These are phyloP conservation scores for Temnopleurus reevesii DNA, from an alignment of 53 echinoderm and acorn worm genomes.

Conservation along the genomic window DNA sequence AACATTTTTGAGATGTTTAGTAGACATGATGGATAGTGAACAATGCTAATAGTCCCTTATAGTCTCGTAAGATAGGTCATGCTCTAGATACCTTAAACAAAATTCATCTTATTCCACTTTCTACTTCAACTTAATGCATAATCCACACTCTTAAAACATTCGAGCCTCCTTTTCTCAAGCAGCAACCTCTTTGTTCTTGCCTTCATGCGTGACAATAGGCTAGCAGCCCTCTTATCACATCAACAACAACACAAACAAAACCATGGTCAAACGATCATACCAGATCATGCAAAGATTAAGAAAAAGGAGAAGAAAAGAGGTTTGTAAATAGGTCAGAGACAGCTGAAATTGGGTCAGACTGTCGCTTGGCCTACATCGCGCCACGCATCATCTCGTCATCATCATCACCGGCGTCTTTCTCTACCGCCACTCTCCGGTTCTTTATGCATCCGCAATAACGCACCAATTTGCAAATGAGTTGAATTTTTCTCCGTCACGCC, in stretches of 20 bases:
- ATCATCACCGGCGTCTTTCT: neutral
- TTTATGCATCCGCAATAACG: slow-evolving; percentile 48
- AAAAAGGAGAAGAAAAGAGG: neutral
- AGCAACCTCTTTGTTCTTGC: slow-evolving; percentile 16
- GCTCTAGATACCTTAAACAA: slow-evolving; percentile 13
- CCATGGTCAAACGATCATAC: slow-evolving; percentile 32
- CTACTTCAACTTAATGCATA: slow-evolving; percentile 14
- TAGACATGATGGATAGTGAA: neutral
- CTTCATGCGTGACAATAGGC: slow-evolving; percentile 36
- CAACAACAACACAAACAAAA: slow-evolving; percentile 21
- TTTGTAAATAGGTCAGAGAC: slow-evolving; percentile 47
- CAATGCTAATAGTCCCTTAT: neutral
- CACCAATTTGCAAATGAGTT: slow-evolving; percentile 50
- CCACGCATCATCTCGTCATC: slow-evolving; percentile 25
- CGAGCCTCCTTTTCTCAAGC: neutral
- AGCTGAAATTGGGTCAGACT: slow-evolving; percentile 49
- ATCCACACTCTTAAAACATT: neutral
- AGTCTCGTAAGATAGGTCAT: neutral
- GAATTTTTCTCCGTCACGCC: slow-evolving; percentile 5
- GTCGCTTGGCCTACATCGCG: slow-evolving; percentile 37
- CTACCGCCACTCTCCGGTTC: neutral
- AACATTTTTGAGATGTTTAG: neutral
- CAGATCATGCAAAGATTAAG: slow-evolving; percentile 1
- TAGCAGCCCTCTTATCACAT: slow-evolving; percentile 17
- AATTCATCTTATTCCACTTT: slow-evolving; percentile 13